Evolutionary conservation across 1,140 invertebrate genomes (phyloP).

Genomic region (Anastrepha obliqua): DNA sequence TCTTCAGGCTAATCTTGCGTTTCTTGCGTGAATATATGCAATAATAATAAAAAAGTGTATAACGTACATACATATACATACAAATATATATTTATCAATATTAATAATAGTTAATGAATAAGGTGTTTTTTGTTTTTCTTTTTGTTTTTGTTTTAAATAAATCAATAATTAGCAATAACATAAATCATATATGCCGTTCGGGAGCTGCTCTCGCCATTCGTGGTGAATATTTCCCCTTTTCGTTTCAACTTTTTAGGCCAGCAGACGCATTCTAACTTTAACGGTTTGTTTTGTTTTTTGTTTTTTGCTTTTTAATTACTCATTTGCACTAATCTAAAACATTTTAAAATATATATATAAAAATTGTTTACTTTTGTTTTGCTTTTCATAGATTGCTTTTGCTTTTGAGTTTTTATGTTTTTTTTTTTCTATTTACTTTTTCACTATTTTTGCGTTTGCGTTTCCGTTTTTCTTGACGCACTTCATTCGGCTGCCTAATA

Average conservation of each 20-base stretch:
- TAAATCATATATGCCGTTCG: background rate
- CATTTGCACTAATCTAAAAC: slow-evolving; percentile 44
- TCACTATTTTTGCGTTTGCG: background rate
- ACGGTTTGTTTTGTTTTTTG: background rate
- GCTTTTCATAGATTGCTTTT: background rate
- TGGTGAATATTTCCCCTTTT: background rate
- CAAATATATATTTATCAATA: slow-evolving; percentile 26
- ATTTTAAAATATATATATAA: slow-evolving; percentile 50
- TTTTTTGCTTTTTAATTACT: background rate
- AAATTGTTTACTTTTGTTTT: background rate
- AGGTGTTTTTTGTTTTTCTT: background rate
- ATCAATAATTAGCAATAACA: slow-evolving; percentile 4
- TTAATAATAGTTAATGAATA: slow-evolving; percentile 43
- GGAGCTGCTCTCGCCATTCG: background rate
- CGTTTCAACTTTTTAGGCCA: background rate
- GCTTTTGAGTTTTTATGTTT: background rate
- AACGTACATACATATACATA: slow-evolving; percentile 43
- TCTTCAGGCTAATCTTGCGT: too few relatives aligned
- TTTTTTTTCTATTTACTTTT: background rate
- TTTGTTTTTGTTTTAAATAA: background rate
- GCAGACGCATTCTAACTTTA: background rate
- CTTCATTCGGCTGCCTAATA: slow-evolving; percentile 17
- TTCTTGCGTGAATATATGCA: background rate
- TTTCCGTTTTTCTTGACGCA: background rate
- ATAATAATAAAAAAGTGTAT: slow-evolving; percentile 47